A percentile compares a stretch with the other conserved stretches of the same genome.
phyloP scores from a whole-genome alignment of 35 echinoderm and acorn worm genomes.

The Eucidaris tribuloides region DNA sequence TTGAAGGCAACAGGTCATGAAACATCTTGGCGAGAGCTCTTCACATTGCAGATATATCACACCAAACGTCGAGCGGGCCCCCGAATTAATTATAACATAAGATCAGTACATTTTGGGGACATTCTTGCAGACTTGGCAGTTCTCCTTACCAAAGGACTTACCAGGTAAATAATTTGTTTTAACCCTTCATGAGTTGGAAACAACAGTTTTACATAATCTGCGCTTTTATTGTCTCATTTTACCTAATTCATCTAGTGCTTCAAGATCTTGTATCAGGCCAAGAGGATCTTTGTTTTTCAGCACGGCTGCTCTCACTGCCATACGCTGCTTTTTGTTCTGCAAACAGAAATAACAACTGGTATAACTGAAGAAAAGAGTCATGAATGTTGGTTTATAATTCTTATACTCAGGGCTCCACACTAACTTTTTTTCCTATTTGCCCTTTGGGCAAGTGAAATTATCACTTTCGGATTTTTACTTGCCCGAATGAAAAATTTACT shows the following conservation, averaged over 20 bases:
- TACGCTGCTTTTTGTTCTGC: constrained; percentile 97
- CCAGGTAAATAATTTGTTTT: too few species aligned
- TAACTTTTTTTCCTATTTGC: neutral
- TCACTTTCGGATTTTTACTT: neutral
- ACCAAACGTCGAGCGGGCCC: too few species aligned
- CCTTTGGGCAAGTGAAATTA: neutral
- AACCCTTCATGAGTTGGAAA: too few species aligned
- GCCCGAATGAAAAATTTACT: neutral
- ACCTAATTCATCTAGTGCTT: constrained; percentile 89
- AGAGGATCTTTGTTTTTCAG: constrained; percentile 88
- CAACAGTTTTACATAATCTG: too few species aligned
- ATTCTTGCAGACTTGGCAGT: too few species aligned
- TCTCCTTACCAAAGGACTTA: too few species aligned
- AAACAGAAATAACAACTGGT: neutral
- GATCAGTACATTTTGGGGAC: too few species aligned
- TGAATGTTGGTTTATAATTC: neutral
- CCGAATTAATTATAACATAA: too few species aligned
- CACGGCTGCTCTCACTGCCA: constrained; percentile 84
- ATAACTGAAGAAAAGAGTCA: neutral
- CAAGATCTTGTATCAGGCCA: constrained; percentile 74
- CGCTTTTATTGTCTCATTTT: too few species aligned
- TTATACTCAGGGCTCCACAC: neutral
- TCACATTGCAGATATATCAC: too few species aligned
- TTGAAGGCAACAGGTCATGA: too few species aligned
- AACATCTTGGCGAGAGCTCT: too few species aligned